A percentile compares a stretch with the other conserved stretches of the same genome.
These are phyloP conservation scores for Cephalotes varians DNA, from an alignment of 2,888 invertebrate species.

Conservation along the genomic window DNA sequence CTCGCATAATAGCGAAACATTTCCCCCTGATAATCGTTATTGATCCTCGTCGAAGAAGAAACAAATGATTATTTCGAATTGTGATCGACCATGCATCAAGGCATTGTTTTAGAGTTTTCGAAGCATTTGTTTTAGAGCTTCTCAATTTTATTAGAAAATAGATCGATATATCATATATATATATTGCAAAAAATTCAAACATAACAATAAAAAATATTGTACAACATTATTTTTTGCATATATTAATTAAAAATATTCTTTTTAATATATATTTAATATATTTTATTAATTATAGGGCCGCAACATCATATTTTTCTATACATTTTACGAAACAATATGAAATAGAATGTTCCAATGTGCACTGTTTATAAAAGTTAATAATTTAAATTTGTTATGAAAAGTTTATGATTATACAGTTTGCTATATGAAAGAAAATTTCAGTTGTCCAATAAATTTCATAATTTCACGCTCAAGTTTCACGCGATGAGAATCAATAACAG, in stretches of 20 bases:
- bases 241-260: background rate
- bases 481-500: conserved; percentile 63
- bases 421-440: background rate
- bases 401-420: background rate
- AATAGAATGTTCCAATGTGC: background rate
- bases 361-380: background rate
- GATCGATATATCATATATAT: background rate
- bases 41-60: conserved; percentile 60
- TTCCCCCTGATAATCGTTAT: conserved; percentile 32
- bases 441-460: background rate
- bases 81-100: background rate
- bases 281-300: background rate
- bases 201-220: background rate
- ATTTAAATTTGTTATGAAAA: background rate
- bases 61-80: background rate
- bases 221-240: background rate
- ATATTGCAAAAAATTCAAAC: background rate
- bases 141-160: background rate
- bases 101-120: background rate
- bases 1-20: conserved; percentile 58
- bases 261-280: too few species aligned
- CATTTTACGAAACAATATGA: background rate
- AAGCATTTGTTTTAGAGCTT: background rate
- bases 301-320: background rate
- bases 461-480: background rate